Conservation (phyloP, 1,140 invertebrate genomes). For the Zaprionus inermis region DNA sequence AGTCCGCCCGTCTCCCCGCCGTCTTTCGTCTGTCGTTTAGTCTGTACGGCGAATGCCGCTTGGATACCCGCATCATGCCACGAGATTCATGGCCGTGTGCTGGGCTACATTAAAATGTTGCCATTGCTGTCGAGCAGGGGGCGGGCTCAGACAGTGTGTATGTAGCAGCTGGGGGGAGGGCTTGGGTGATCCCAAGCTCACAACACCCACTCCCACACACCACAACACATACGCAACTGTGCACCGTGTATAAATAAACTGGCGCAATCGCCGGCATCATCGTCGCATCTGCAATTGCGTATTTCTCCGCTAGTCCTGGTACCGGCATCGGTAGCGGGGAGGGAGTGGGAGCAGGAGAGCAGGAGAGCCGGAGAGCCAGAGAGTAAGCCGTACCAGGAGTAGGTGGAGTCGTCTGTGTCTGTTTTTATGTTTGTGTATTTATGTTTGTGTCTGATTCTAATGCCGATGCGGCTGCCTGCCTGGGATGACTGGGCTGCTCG, state of each 20-base stretch:
- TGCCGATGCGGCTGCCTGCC: constrained; percentile 34
- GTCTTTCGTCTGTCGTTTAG: background rate
- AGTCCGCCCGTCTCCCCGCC: background rate
- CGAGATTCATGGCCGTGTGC: constrained; percentile 54
- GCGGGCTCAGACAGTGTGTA: background rate
- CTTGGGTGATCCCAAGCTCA: constrained; percentile 3
- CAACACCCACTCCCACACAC: constrained; percentile 8
- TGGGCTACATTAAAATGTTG: constrained; percentile 77
- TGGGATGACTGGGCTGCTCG: constrained; percentile 17
- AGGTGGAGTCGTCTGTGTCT: constrained; percentile 41
- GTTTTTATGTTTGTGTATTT: constrained; percentile 53
- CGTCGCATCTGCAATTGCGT: constrained; percentile 81
- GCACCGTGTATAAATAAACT: constrained; percentile 74
- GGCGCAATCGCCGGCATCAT: constrained; percentile 78
- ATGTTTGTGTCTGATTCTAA: constrained; percentile 53
- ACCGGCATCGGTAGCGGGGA: constrained; percentile 6
- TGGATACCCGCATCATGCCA: constrained; percentile 43
- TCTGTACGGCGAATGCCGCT: background rate
- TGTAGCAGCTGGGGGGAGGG: background rate
- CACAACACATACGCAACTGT: constrained; percentile 17
- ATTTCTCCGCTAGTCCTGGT: constrained; percentile 53
- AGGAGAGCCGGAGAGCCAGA: background rate
- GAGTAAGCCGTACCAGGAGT: constrained; percentile 3
- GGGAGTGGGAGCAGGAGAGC: background rate
- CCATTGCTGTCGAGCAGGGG: constrained; percentile 45